phyloP scores from a whole-genome alignment of 2,113 vertebrate genomes.

The Alligator mississippiensis region DNA sequence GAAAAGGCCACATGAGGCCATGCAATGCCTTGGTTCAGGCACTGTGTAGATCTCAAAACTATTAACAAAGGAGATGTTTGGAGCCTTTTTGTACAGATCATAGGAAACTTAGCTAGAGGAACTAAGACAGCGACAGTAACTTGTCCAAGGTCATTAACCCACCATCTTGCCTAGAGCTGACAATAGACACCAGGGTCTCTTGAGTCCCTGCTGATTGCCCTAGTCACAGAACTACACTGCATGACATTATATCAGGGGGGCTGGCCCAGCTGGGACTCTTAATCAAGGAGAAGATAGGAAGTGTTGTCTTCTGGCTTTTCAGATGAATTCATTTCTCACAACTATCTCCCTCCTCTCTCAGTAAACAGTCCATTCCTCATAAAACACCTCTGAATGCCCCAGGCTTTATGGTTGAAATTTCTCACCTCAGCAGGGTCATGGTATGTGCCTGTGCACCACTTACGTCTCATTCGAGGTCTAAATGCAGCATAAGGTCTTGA shows the following conservation, averaged over 20 bases:
- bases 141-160: background rate
- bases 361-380: background rate
- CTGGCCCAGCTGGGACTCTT: background rate
- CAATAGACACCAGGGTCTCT: background rate
- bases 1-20: background rate
- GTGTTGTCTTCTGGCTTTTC: background rate
- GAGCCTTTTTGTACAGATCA: background rate
- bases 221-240: background rate
- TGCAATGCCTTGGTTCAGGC: background rate
- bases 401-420: background rate
- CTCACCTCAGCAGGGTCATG: background rate
- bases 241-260: background rate
- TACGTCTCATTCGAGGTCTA: background rate
- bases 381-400: background rate
- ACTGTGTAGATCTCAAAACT: background rate
- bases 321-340: background rate
- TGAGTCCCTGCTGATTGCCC: background rate
- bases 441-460: background rate
- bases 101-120: too few species aligned
- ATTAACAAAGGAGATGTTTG: background rate
- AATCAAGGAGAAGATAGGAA: background rate
- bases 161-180: background rate
- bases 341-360: background rate
- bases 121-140: background rate
- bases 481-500: background rate